A percentile compares a stretch with the other conserved stretches of the same genome.
These are phyloP conservation scores for Cryptotis parvus DNA, from an alignment of 2,113 vertebrate species.

Conservation along the genomic window DNA sequence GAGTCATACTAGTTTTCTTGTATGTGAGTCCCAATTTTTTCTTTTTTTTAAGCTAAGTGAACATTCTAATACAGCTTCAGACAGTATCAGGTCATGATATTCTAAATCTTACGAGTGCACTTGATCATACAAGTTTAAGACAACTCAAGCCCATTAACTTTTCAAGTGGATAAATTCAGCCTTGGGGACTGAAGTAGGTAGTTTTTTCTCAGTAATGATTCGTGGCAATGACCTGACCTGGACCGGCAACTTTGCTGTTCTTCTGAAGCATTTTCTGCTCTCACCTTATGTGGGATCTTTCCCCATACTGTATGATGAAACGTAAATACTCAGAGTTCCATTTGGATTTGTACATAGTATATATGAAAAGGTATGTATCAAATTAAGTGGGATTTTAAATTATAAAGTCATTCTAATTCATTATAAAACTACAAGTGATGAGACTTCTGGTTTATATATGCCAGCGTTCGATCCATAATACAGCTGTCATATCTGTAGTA, in stretches of 20 bases:
- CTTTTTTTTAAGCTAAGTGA: conserved; percentile 13
- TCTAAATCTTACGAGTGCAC: conserved; percentile 28
- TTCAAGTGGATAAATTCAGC: background rate
- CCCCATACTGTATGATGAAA: conserved; percentile 21
- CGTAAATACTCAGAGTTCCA: conserved; percentile 25
- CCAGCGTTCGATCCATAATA: conserved; percentile 7
- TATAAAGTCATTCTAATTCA: conserved; percentile 34
- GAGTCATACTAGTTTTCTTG: background rate
- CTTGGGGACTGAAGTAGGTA: background rate
- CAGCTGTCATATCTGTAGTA: background rate
- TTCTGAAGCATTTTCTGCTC: background rate
- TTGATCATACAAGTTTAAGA: conserved; percentile 10
- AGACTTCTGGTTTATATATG: conserved; percentile 6
- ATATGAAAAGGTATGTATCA: conserved; percentile 48
- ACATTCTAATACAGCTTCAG: background rate
- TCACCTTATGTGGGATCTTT: background rate
- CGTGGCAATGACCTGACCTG: background rate
- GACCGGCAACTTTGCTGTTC: background rate
- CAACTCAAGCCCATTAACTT: conserved; percentile 6
- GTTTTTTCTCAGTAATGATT: background rate
- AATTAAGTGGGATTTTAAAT: conserved; percentile 43
- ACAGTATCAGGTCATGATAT: background rate
- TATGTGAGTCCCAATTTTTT: background rate
- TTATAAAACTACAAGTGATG: conserved; percentile 16
- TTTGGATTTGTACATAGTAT: background rate